Evolutionary conservation across 2,113 vertebrate species (phyloP), one percentile per base, ranked within the genome.

Genomic region (Takifugu flavidus): DNA sequence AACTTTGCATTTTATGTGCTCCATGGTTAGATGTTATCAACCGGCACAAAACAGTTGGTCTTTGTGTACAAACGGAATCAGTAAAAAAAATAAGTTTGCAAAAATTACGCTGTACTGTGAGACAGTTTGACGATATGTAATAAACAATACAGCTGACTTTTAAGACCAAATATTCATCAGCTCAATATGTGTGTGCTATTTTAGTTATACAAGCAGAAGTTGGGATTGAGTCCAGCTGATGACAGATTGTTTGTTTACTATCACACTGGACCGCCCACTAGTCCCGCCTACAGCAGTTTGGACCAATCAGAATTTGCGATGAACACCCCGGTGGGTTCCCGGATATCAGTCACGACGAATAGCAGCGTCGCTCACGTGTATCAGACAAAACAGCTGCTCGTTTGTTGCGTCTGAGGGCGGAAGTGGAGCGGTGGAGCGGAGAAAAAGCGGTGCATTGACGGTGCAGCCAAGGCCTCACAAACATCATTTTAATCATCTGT

Each of bases 211-310:
- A 39, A 39, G 2, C 7, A 39, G 7, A 39, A 39, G 34, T 39
- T 11, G 34, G 34, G 34, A 39, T 10, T 39, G 7, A 6, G 7
- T 25, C 46, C 53, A 74, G 47, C 55, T 65, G 62, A 47, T 65
- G 44, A 39, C 49, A 51, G 51, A 20, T 31, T 63, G 62, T 85
- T 87, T 87, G 84, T 87, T 87, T 87, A 85, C 80, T 15, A 47
- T 75, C n/a, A 25, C 49, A 46, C n/a, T 25, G 11, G 1, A 8
- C 5, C 8, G 15, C 39, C 20, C 46, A 0, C 42, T 25, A 50
- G 1, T 0, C 2, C 20, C 4, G 71, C 2, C 55, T 0, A 5
- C 71, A 61, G 50, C 58, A 0, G 0, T n/a, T 2, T 53, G 2
- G 34, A 50, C 87, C 81, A 87, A 89, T 86, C 1, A 12, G 6